Percentiles rank a stretch among this genome's conserved stretches.
Evolutionary conservation across 2,113 vertebrate species (phyloP).

Genomic region (Cervus canadensis): DNA sequence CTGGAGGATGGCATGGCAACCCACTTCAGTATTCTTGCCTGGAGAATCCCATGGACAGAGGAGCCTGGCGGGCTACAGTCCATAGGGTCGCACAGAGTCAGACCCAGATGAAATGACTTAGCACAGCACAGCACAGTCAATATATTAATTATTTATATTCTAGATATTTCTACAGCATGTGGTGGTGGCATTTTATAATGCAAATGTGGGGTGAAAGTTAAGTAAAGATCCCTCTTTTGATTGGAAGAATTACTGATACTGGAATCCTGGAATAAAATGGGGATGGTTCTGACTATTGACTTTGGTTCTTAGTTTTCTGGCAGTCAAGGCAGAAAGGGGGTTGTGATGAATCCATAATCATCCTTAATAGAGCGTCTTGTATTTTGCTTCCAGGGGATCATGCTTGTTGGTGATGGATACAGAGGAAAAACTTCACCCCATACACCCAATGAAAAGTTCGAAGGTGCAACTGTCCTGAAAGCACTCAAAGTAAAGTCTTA

Average conservation of each 20-base stretch:
- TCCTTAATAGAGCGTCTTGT: fast-evolving
- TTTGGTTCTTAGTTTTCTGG: neutral
- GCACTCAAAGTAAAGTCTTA: slow-evolving; percentile 88
- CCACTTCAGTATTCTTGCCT: neutral
- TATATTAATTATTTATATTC: neutral
- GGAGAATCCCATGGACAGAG: neutral
- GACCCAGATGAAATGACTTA: neutral
- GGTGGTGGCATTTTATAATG: neutral
- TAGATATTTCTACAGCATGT: neutral
- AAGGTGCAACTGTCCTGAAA: slow-evolving; percentile 96
- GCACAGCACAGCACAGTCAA: neutral
- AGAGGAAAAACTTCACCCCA: slow-evolving; percentile 95
- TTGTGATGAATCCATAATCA: fast-evolving
- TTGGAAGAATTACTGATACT: neutral
- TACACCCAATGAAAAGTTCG: slow-evolving; percentile 96
- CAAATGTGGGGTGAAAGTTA: neutral
- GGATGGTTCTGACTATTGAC: neutral
- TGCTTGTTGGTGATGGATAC: slow-evolving; percentile 94
- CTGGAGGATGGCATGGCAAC: neutral
- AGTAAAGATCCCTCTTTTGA: neutral
- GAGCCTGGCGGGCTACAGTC: neutral
- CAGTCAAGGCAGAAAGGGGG: neutral
- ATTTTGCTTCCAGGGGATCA: slow-evolving; percentile 82
- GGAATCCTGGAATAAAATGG: neutral
- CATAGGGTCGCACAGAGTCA: neutral